A percentile compares a stretch with the other conserved stretches of the same genome.
phyloP scores from a whole-genome alignment of 2,888 invertebrate genomes.

The Agrotis puta region DNA sequence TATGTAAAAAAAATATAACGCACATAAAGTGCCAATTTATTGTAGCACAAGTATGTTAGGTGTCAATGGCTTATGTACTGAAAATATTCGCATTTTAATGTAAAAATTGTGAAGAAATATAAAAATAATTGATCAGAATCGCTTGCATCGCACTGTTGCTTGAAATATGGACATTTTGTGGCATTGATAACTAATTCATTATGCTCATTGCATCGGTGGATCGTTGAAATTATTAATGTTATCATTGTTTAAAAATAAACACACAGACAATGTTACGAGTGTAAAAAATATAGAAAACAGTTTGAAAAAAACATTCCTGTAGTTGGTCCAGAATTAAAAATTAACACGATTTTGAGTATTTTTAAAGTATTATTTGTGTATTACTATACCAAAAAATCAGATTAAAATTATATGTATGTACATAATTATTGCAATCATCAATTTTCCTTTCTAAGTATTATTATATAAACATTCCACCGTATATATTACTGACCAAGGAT shows the following conservation, averaged over 20 bases:
- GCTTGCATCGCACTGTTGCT: constrained; percentile 34
- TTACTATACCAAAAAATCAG: constrained; percentile 8
- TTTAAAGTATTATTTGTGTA: constrained; percentile 41
- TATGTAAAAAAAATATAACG: constrained; percentile 35
- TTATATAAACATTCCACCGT: constrained; percentile 46
- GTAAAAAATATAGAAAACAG: constrained; percentile 21
- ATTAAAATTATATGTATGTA: constrained; percentile 12
- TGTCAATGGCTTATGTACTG: constrained; percentile 52
- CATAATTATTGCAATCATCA: constrained; percentile 9
- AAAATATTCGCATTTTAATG: constrained; percentile 25
- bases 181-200: constrained; percentile 30
- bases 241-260: background rate
- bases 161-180: constrained; percentile 34
- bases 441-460: constrained; percentile 41
- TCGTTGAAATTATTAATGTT: constrained; percentile 24
- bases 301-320: constrained; percentile 30
- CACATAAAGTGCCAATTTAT: constrained; percentile 62
- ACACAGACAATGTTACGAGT: constrained; percentile 7
- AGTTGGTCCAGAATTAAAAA: constrained; percentile 12
- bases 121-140: constrained; percentile 38
- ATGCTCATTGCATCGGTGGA: constrained; percentile 37
- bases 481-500: constrained; percentile 12
- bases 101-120: constrained; percentile 17
- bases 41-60: constrained; percentile 53
- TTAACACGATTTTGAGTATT: constrained; percentile 45